Evolutionary conservation across 2,113 vertebrate genomes (phyloP).

Genomic region (Mastomys natalensis): DNA sequence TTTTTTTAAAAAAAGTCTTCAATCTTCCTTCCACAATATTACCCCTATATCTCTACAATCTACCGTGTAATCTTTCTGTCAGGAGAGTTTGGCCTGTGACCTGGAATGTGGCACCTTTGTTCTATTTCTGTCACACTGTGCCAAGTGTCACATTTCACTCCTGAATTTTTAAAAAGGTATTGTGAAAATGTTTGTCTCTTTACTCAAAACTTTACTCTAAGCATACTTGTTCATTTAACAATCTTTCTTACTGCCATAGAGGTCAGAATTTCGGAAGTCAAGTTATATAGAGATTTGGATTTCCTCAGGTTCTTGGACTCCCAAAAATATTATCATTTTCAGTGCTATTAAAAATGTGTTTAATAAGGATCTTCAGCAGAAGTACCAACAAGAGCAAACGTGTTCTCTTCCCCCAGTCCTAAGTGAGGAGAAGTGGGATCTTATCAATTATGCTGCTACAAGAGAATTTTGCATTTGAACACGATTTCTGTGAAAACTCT

Average conservation of each 20-base stretch:
- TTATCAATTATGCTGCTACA: background rate
- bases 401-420: background rate
- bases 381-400: background rate
- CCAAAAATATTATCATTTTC: background rate
- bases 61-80: rapidly evolving
- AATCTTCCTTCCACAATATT: background rate
- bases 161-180: background rate
- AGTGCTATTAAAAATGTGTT: background rate
- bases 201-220: background rate
- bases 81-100: background rate
- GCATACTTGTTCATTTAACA: background rate
- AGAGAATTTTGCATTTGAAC: background rate
- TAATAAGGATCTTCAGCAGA: background rate
- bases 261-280: background rate
- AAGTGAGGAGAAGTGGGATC: background rate
- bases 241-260: background rate
- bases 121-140: background rate
- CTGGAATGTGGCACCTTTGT: background rate
- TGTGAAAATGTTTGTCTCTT: background rate
- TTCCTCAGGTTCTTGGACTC: background rate
- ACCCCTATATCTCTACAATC: rapidly evolving
- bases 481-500: background rate
- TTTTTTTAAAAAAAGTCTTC: background rate
- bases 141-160: background rate
- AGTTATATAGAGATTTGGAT: background rate